Conservation (phyloP, 2,888 invertebrate species). For the Pimpla rufipes region DNA sequence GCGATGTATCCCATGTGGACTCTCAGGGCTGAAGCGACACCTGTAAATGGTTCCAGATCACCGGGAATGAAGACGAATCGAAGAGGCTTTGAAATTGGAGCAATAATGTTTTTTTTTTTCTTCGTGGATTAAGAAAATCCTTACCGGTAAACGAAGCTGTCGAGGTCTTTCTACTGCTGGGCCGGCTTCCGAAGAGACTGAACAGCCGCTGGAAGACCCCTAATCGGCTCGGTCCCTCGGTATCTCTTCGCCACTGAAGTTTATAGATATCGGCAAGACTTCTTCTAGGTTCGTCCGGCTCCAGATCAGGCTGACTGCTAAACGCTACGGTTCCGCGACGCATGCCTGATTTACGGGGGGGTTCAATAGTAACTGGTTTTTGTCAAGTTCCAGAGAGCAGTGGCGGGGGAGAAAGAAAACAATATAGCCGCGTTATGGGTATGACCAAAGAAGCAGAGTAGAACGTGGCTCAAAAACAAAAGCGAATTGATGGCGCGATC, state of each 20-base stretch:
- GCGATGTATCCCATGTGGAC: conserved; percentile 91
- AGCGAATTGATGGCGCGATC: conserved; percentile 25
- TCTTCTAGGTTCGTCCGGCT: conserved; percentile 80
- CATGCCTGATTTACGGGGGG: conserved; percentile 79
- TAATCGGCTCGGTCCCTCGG: conserved; percentile 82
- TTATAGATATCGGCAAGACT: conserved; percentile 83
- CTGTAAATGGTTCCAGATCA: conserved; percentile 75
- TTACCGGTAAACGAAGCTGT: conserved; percentile 87
- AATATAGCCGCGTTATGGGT: conserved; percentile 38
- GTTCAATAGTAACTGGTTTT: conserved; percentile 49
- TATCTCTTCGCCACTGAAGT: conserved; percentile 81
- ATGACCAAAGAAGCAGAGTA: conserved; percentile 29
- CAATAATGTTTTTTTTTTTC: too few relatives aligned
- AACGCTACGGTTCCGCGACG: conserved; percentile 84
- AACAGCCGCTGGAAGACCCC: conserved; percentile 83
- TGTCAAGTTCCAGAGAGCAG: conserved; percentile 41
- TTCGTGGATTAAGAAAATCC: not conserved
- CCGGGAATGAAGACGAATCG: not conserved
- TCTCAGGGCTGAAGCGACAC: conserved; percentile 90
- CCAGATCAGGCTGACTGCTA: conserved; percentile 84
- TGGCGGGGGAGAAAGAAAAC: conserved; percentile 29
- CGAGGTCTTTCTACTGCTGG: conserved; percentile 90
- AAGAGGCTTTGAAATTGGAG: too few relatives aligned
- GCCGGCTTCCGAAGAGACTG: conserved; percentile 88
- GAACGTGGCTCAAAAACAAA: conserved; percentile 19